Conservation (phyloP, 2,797 vertebrate genomes). For the Megaceryle alcyon region DNA sequence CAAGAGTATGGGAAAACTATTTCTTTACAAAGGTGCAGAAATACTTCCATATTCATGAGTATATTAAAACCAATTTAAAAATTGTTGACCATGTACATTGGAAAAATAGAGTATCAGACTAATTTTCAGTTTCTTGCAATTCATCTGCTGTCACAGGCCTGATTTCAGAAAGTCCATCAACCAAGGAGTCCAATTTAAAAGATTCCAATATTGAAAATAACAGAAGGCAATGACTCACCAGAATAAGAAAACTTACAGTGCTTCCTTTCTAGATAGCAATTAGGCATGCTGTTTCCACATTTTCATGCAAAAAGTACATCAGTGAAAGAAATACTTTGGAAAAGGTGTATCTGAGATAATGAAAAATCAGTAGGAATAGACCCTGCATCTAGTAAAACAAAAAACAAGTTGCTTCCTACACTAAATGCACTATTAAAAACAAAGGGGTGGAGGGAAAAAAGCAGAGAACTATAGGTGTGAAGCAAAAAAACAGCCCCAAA, state of each 20-base stretch:
- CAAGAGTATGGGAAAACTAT: not conserved
- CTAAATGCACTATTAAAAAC: not conserved
- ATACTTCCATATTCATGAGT: not conserved
- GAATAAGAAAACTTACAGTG: not conserved
- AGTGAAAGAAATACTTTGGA: not conserved
- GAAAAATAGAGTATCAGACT: not conserved
- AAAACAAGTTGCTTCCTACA: not conserved
- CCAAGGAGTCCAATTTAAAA: not conserved
- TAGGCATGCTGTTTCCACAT: not conserved
- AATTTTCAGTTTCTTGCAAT: not conserved
- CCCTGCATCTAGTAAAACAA: not conserved
- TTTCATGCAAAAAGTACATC: not conserved
- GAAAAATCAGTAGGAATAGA: not conserved
- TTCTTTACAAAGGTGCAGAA: not conserved
- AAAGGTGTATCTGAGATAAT: not conserved
- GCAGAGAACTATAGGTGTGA: not conserved
- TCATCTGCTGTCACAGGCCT: not conserved
- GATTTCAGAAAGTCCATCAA: not conserved
- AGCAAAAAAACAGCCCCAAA: not conserved
- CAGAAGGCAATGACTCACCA: not conserved
- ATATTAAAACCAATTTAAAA: not conserved
- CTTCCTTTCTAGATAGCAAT: not conserved
- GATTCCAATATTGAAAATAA: not conserved
- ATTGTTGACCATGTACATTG: not conserved
- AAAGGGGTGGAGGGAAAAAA: fast-evolving